phyloP scores from a whole-genome alignment of 2,797 vertebrate species.

The Pseudomugil gertrudae region DNA sequence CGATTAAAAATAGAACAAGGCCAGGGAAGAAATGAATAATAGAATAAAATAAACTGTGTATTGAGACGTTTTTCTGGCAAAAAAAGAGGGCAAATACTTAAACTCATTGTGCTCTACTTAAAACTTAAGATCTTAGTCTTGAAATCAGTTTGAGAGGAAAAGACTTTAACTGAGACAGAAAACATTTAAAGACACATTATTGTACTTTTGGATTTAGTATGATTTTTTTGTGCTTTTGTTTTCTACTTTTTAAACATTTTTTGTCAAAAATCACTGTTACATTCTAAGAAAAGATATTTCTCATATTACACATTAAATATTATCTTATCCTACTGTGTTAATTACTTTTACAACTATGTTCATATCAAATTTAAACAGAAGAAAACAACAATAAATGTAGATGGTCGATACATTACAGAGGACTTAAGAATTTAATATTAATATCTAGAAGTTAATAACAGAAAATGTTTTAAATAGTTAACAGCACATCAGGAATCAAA shows the following conservation, averaged over 20 bases:
- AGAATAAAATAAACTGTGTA: slow-evolving; percentile 1
- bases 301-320: neutral
- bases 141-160: too few species aligned
- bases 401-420: neutral
- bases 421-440: neutral
- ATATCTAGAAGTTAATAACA: neutral
- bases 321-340: neutral
- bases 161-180: too few species aligned
- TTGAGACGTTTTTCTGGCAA: slow-evolving; percentile 2
- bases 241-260: neutral
- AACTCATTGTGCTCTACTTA: neutral
- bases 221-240: too few species aligned
- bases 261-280: neutral
- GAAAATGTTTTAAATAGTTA: neutral
- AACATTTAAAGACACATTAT: too few species aligned
- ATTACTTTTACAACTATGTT: too few species aligned
- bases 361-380: neutral
- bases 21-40: slow-evolving; percentile 17
- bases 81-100: neutral
- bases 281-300: neutral
- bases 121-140: neutral
- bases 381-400: neutral
- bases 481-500: neutral
- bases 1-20: slow-evolving; percentile 21
- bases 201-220: neutral